A percentile compares a stretch with the other conserved stretches of the same genome.
These are phyloP conservation scores for Pelodiscus sinensis DNA, from an alignment of 2,113 vertebrate species.

Conservation along the genomic window DNA sequence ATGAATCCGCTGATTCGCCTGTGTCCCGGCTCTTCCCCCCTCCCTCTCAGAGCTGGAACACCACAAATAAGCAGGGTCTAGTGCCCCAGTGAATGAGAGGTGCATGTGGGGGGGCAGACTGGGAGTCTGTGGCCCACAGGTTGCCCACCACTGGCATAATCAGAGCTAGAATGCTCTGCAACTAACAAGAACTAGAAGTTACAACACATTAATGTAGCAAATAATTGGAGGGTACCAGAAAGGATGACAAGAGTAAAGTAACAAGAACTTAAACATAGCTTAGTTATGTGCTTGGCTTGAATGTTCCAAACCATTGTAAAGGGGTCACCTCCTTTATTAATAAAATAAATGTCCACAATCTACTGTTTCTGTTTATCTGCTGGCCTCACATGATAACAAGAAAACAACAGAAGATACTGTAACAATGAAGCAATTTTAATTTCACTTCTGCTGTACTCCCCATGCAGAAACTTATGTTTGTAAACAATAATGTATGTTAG, in stretches of 20 bases:
- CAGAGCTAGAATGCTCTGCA: neutral
- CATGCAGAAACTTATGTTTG: neutral
- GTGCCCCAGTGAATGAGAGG: too few relatives aligned
- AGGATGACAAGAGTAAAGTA: neutral
- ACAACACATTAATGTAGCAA: neutral
- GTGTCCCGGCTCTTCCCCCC: too few relatives aligned
- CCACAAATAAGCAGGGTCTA: too few relatives aligned
- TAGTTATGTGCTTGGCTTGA: neutral
- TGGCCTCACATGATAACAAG: neutral
- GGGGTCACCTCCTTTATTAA: neutral
- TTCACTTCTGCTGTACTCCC: neutral
- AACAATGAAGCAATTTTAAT: neutral
- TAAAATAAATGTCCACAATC: neutral
- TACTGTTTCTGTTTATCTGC: neutral
- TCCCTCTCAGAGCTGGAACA: too few relatives aligned
- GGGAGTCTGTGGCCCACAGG: too few relatives aligned
- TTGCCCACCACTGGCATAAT: too few relatives aligned
- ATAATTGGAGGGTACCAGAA: neutral
- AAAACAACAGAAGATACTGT: neutral
- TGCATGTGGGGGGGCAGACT: too few relatives aligned
- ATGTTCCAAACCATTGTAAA: accelerated
- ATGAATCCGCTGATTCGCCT: too few relatives aligned
- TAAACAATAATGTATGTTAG: neutral
- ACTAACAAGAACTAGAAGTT: neutral
- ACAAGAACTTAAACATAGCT: neutral